These are phyloP conservation scores for Umimayanthus chanpuru DNA, from an alignment of 92 coral and sea anemone species.

Conservation along the genomic window DNA sequence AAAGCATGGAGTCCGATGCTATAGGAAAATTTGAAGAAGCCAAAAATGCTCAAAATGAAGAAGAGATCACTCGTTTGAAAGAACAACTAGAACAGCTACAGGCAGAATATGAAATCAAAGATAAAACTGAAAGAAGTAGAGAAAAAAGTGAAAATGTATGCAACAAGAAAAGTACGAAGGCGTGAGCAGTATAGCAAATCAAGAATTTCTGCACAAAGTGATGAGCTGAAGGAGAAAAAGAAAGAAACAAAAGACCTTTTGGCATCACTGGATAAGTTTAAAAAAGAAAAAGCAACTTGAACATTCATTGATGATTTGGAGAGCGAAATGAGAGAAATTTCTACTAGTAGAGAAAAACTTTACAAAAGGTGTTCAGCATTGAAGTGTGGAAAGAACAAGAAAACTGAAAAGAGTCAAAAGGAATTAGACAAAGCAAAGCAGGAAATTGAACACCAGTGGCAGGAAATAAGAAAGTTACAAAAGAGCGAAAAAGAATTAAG, in stretches of 20 bases:
- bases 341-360: neutral
- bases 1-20: neutral
- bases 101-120: neutral
- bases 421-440: neutral
- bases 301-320: neutral
- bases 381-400: neutral
- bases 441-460: neutral
- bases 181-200: neutral
- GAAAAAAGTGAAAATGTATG: neutral
- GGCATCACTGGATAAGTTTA: neutral
- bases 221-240: neutral
- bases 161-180: neutral
- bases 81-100: neutral
- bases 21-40: neutral
- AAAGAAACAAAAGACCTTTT: neutral
- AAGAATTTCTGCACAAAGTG: neutral
- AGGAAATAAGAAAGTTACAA: too few relatives aligned
- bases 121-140: constrained; percentile 1
- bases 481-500: too few relatives aligned
- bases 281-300: neutral
- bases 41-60: neutral
- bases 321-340: neutral
- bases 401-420: neutral
- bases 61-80: neutral
- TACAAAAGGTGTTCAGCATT: neutral